Conservation (phyloP, 1,140 invertebrate species). For the Euglossa dilemma region DNA sequence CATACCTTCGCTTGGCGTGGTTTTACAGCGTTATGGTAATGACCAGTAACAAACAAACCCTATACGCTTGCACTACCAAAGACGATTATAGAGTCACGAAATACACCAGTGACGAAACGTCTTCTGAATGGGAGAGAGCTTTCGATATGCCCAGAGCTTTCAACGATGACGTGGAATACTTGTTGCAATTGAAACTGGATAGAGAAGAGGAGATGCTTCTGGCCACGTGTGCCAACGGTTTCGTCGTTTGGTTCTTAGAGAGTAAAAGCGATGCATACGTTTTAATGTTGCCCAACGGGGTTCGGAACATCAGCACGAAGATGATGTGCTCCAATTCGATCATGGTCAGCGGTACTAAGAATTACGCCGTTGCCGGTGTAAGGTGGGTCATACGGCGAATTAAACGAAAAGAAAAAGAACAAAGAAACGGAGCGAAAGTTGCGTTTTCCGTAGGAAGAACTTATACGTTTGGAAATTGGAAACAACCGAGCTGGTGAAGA, state of each 20-base stretch:
- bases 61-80: conserved; percentile 85
- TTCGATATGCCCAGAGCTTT: conserved; percentile 85
- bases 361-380: conserved; percentile 97
- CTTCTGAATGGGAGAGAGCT: conserved; percentile 84
- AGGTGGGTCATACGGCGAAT: conserved; percentile 81
- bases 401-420: neutral
- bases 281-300: conserved; percentile 92
- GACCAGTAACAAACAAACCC: conserved; percentile 82
- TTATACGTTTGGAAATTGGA: conserved; percentile 96
- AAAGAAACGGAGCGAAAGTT: neutral
- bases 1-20: neutral
- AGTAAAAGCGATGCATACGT: conserved; percentile 84
- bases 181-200: conserved; percentile 92
- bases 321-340: conserved; percentile 94
- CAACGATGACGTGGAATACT: conserved; percentile 88
- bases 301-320: conserved; percentile 95
- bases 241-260: conserved; percentile 88
- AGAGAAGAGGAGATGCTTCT: conserved; percentile 91
- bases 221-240: conserved; percentile 93
- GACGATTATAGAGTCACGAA: conserved; percentile 84
- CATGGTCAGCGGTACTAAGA: conserved; percentile 93
- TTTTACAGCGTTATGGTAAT: conserved; percentile 86
- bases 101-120: conserved; percentile 82
- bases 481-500: conserved; percentile 91
- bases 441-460: conserved; percentile 88